phyloP scores from a whole-genome alignment of 1,140 invertebrate species.

The Diuraphis noxia region DNA sequence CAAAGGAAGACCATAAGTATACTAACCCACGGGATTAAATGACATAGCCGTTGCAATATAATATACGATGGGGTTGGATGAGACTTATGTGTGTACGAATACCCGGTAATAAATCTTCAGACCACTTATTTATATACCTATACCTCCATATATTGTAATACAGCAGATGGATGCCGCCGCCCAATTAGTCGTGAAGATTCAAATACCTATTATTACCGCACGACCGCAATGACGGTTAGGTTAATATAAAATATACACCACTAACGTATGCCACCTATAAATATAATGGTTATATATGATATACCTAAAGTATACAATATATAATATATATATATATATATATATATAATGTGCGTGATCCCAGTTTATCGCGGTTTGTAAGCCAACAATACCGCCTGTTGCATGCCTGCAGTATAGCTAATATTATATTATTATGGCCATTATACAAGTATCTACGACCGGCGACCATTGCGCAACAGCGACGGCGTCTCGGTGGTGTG shows the following conservation, averaged over 20 bases:
- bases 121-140: not conserved
- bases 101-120: not conserved
- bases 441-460: not conserved
- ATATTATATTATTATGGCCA: too few species aligned
- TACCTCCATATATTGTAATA: too few species aligned
- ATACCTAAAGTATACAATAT: too few species aligned
- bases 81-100: too few species aligned
- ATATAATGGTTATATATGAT: too few species aligned
- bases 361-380: not conserved
- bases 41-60: not conserved
- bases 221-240: not conserved
- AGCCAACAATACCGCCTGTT: not conserved
- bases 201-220: not conserved
- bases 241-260: not conserved
- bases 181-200: not conserved
- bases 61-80: not conserved
- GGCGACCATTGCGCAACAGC: not conserved
- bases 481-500: not conserved
- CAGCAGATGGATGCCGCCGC: not conserved
- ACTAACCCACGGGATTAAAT: not conserved
- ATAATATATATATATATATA: too few species aligned
- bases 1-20: not conserved
- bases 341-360: not conserved
- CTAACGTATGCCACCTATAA: not conserved
- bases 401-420: not conserved